phyloP scores from a whole-genome alignment of 2,888 invertebrate genomes.

The Lymantria monacha region DNA sequence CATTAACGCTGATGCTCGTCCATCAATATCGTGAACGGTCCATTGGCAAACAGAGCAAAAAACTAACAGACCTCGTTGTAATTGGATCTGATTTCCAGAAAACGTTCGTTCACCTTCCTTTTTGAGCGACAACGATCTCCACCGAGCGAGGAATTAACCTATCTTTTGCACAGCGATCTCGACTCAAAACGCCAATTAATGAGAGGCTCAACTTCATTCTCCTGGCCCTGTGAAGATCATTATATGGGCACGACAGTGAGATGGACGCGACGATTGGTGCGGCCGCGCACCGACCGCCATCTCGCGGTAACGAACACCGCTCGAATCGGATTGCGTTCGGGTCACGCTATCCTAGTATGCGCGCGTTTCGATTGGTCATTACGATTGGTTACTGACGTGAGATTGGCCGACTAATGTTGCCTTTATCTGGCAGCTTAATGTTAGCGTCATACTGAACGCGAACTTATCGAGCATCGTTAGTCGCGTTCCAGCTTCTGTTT shows the following conservation, averaged over 20 bases:
- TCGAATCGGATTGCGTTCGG: conserved; percentile 78
- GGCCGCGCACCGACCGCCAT: conserved; percentile 70
- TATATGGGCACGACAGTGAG: conserved; percentile 82
- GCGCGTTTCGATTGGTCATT: conserved; percentile 71
- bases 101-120: conserved; percentile 79
- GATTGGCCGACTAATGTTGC: conserved; percentile 70
- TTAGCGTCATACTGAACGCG: conserved; percentile 70
- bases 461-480: conserved; percentile 74
- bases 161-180: conserved; percentile 81
- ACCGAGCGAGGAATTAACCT: conserved; percentile 80
- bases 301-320: conserved; percentile 75
- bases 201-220: conserved; percentile 83
- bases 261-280: conserved; percentile 80
- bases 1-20: conserved; percentile 56
- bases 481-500: conserved; percentile 70
- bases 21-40: conserved; percentile 71
- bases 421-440: conserved; percentile 67
- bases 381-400: conserved; percentile 68
- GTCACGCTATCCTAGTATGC: conserved; percentile 80
- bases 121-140: conserved; percentile 80
- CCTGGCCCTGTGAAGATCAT: conserved; percentile 81
- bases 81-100: conserved; percentile 83
- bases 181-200: conserved; percentile 82
- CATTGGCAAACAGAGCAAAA: conserved; percentile 77
- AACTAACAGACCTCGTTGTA: conserved; percentile 78